Conservation (phyloP, 2,888 invertebrate genomes). For the Mycalesis mineus region DNA sequence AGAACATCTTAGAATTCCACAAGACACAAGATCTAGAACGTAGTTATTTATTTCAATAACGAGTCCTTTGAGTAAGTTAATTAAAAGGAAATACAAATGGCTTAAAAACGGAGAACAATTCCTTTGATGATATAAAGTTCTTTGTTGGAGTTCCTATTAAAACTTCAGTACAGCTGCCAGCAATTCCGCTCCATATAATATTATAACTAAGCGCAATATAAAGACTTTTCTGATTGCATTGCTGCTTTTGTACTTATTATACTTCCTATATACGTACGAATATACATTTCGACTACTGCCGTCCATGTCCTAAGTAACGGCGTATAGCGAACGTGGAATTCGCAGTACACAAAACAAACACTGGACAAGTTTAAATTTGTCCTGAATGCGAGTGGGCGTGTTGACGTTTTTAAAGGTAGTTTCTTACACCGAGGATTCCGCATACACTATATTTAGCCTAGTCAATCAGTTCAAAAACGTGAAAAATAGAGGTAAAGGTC, state of each 20-base stretch:
- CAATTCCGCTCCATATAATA: slow-evolving; percentile 1
- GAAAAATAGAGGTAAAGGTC: no score
- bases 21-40: neutral
- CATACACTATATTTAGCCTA: no score
- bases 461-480: no score
- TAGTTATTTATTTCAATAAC: slow-evolving; percentile 1
- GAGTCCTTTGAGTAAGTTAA: slow-evolving; percentile 18
- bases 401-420: no score
- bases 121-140: slow-evolving; percentile 22
- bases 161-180: slow-evolving; percentile 27
- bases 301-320: no score
- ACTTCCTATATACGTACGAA: neutral
- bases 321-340: no score
- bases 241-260: neutral
- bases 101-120: slow-evolving; percentile 27
- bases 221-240: slow-evolving; percentile 5
- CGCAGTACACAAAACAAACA: no score
- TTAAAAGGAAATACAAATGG: slow-evolving; percentile 24
- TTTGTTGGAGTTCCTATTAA: slow-evolving; percentile 34
- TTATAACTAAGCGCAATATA: slow-evolving; percentile 8
- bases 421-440: no score
- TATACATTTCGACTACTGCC: no score
- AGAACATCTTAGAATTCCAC: neutral
- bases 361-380: no score
- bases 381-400: no score